Evolutionary conservation across 2,888 invertebrate species (phyloP), one percentile per base, ranked within the genome.

Genomic region (Trichopoda pennipes): DNA sequence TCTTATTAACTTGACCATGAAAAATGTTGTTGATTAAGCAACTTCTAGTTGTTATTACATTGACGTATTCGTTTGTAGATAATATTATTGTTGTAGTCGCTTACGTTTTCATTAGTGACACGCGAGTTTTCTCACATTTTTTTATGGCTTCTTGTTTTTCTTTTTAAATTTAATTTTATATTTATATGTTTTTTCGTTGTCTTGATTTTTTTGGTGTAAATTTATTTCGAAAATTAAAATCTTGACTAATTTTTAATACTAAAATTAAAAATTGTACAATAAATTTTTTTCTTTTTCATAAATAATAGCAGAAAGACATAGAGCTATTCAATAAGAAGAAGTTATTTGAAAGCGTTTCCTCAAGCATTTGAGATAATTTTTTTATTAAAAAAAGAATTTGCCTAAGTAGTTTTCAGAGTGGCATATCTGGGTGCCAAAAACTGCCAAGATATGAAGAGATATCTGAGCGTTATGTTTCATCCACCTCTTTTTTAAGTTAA

Each of bases 1-100:
- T 55, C 32, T 70, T 28, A 70, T 66, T 78, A 77, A 72, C 55
- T 81, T 84, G 84, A 83, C 84, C 84, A 80, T 84, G 84, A 84
- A 84, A 83, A 28, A 75, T 72, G 2, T 68, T 44, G 66, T 49
- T 70, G 58, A 64, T 75, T 60, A 63, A 70, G 61, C 61, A 35
- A 38, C 23, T 56, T 75, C 38, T 9, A 8, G 21, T 63, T 66
- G 28, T 42, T 44, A 16, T 55, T 49, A 16, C 47, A 64, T 35
- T 63, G 23, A 47, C 23, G 21, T 38, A 9, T n/a, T n/a, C n/a
- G n/a, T n/a, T n/a, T 38, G 38, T 53, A 55, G 55, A 55, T 55
- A 55, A 12, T 51, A n/a, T 42, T 51, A 28, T 68, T 14, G 28
- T 28, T 49, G 47, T 32, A 53, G 74, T 38, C 47, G 56, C 42